Conservation (phyloP, 2,113 vertebrate genomes). For the Leptobrachium ailaonicum region DNA sequence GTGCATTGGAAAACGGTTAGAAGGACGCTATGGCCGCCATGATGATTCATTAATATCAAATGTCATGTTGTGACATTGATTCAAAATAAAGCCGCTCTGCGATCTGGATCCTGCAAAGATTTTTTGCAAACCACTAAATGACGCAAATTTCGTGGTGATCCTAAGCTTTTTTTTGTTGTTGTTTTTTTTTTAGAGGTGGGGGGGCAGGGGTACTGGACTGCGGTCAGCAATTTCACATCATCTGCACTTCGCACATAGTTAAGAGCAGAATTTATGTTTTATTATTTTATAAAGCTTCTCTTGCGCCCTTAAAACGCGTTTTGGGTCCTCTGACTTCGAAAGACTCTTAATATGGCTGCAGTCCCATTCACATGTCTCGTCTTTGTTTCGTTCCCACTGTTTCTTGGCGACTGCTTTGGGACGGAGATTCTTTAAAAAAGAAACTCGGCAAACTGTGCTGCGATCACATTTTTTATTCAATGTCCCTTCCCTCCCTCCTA, state of each 20-base stretch:
- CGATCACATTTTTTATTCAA: background rate
- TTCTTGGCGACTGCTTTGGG: background rate
- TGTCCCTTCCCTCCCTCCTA: background rate
- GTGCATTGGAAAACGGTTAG: too few species aligned
- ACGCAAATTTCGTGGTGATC: too few species aligned
- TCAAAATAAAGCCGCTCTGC: too few species aligned
- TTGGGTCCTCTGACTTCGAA: background rate
- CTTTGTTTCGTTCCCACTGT: background rate
- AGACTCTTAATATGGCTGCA: background rate
- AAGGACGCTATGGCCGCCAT: too few species aligned
- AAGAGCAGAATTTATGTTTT: background rate
- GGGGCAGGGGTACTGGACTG: too few species aligned
- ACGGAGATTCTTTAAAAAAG: background rate
- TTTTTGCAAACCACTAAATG: too few species aligned
- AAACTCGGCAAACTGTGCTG: background rate
- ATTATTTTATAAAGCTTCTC: background rate
- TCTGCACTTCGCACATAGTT: background rate
- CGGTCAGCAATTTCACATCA: too few species aligned
- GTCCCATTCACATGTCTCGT: background rate
- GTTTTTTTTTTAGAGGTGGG: too few species aligned
- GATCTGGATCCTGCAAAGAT: too few species aligned
- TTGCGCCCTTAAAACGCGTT: background rate
- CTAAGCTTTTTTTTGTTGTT: too few species aligned
- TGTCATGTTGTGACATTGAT: too few species aligned
- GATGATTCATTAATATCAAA: too few species aligned